Evolutionary conservation across 2,888 invertebrate species (phyloP).

Genomic region (Clunio marinus): DNA sequence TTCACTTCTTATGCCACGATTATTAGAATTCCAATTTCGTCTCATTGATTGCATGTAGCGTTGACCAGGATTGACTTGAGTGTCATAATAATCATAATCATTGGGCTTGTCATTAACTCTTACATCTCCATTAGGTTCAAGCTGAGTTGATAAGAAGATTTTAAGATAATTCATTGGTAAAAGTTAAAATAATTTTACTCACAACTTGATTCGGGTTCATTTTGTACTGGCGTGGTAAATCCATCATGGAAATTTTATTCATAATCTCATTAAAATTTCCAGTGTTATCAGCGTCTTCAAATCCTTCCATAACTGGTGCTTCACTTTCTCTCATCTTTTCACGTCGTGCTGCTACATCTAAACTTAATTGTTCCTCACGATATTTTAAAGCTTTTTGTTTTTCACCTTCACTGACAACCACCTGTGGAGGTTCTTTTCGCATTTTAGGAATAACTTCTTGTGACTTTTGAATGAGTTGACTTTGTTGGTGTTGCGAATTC

Average conservation of each 20-base stretch:
- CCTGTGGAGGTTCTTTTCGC: neutral
- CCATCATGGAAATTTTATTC: slow-evolving; percentile 34
- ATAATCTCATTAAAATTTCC: slow-evolving; percentile 15
- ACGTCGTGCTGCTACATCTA: slow-evolving; percentile 1
- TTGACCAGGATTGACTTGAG: slow-evolving; percentile 41
- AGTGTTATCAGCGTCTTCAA: slow-evolving; percentile 6
- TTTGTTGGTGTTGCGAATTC: slow-evolving; percentile 17
- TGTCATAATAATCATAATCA: slow-evolving; percentile 48
- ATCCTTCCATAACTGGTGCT: neutral
- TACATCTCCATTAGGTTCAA: neutral
- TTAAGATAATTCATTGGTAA: neutral
- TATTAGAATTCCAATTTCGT: slow-evolving; percentile 49
- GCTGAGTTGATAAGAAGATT: neutral
- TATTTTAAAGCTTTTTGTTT: slow-evolving; percentile 18
- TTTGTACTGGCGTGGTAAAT: slow-evolving; percentile 15
- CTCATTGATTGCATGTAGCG: slow-evolving; percentile 47
- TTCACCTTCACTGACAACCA: neutral
- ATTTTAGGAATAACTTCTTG: neutral
- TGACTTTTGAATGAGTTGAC: neutral
- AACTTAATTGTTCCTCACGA: slow-evolving; percentile 16
- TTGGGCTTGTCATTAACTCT: slow-evolving; percentile 43
- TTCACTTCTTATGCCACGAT: slow-evolving; percentile 50
- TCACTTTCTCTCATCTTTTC: neutral
- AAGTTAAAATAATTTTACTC: neutral
- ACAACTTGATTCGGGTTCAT: slow-evolving; percentile 1